A percentile compares a stretch with the other conserved stretches of the same genome.
Conservation (phyloP, 2,113 vertebrate genomes). For the Copsychus sechellarum region DNA sequence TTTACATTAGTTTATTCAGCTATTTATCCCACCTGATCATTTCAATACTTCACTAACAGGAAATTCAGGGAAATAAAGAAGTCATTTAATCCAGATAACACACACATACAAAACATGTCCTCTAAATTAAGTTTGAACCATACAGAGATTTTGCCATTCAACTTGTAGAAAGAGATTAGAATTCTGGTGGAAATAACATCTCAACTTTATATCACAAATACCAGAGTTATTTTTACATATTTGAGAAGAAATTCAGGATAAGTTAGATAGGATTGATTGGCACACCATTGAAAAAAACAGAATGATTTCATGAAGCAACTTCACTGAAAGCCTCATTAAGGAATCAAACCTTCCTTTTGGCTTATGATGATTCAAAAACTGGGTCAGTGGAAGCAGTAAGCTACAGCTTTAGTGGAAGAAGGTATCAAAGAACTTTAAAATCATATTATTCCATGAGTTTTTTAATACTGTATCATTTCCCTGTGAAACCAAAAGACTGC, state of each 20-base stretch:
- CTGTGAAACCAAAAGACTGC: not conserved
- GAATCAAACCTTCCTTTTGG: not conserved
- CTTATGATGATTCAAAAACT: not conserved
- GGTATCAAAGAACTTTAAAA: not conserved
- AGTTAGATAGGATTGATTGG: not conserved
- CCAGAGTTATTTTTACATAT: not conserved
- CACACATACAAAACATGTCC: not conserved
- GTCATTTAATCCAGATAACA: not conserved
- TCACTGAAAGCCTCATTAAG: not conserved
- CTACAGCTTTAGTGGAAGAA: not conserved
- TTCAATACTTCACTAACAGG: not conserved
- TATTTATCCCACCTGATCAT: not conserved
- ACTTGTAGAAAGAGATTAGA: not conserved
- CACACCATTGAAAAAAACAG: not conserved
- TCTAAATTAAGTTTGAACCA: not conserved
- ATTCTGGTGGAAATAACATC: not conserved
- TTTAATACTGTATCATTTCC: not conserved
- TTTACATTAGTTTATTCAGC: not conserved
- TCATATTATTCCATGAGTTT: not conserved
- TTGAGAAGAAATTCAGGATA: not conserved
- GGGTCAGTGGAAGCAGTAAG: not conserved
- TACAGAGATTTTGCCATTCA: not conserved
- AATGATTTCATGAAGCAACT: not conserved
- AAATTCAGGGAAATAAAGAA: not conserved
- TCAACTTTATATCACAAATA: not conserved